phyloP scores from a whole-genome alignment of 2,113 vertebrate genomes.

The Copsychus sechellarum region DNA sequence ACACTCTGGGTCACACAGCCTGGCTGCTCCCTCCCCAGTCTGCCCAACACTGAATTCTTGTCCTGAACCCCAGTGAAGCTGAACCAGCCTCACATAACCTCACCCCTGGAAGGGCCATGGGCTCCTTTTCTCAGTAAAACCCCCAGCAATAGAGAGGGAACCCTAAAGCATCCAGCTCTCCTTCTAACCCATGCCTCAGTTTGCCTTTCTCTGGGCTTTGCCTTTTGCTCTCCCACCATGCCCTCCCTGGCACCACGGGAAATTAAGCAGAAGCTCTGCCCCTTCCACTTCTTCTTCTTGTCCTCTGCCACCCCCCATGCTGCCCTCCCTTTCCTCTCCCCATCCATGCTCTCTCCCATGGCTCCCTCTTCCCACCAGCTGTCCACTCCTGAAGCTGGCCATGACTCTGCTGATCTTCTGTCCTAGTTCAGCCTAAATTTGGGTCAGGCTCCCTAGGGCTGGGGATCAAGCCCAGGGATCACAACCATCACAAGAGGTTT shows the following conservation, averaged over 20 bases:
- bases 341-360: neutral
- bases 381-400: neutral
- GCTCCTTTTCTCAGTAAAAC: neutral
- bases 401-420: neutral
- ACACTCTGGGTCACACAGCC: neutral
- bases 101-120: neutral
- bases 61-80: neutral
- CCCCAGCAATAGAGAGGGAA: neutral
- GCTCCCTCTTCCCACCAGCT: neutral
- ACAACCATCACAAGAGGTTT: neutral
- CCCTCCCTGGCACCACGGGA: neutral
- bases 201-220: neutral
- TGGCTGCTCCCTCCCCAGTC: neutral
- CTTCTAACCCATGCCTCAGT: neutral
- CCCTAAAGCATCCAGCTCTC: neutral
- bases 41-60: neutral
- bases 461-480: neutral
- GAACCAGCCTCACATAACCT: neutral
- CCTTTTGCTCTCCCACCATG: neutral
- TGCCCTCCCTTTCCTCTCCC: neutral
- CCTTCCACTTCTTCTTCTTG: neutral
- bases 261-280: neutral
- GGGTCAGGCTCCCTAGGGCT: neutral
- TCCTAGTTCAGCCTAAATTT: neutral
- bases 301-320: neutral